phyloP scores from a whole-genome alignment of 2,113 vertebrate genomes.

The Caretta caretta region DNA sequence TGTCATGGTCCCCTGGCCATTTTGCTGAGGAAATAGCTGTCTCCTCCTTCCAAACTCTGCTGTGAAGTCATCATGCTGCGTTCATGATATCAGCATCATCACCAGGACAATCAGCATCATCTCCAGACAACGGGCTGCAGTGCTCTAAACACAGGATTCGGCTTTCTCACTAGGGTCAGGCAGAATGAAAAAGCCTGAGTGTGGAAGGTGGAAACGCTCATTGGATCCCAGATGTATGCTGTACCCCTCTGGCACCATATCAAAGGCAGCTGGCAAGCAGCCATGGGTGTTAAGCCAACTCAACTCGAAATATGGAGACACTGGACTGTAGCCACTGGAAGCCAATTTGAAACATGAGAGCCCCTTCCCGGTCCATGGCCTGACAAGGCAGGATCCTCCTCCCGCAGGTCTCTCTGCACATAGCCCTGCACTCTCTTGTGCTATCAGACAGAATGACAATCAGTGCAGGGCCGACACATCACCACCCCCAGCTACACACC shows the following conservation, averaged over 20 bases:
- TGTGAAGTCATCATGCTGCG: neutral
- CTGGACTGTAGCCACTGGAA: neutral
- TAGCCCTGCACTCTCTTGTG: constrained; percentile 44
- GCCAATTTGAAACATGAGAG: neutral
- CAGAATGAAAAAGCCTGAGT: neutral
- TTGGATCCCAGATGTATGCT: neutral
- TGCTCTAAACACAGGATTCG: neutral
- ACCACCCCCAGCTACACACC: neutral
- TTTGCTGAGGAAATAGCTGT: neutral
- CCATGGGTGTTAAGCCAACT: neutral
- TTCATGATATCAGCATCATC: neutral
- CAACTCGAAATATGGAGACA: neutral
- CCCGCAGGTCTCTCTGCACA: constrained; percentile 21
- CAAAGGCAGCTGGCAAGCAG: neutral
- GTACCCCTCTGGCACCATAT: neutral
- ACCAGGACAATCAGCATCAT: neutral
- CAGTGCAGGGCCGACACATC: constrained; percentile 48
- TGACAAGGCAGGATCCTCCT: neutral
- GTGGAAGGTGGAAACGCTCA: neutral
- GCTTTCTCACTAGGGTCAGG: neutral
- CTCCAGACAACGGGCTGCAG: rapidly evolving
- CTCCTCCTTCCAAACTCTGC: neutral
- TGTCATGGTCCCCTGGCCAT: neutral
- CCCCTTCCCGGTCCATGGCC: neutral
- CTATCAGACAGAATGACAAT: constrained; percentile 26